Percentiles rank a stretch among this genome's conserved stretches.
phyloP scores from a whole-genome alignment of 2,113 vertebrate species.

The Rattus norvegicus region DNA sequence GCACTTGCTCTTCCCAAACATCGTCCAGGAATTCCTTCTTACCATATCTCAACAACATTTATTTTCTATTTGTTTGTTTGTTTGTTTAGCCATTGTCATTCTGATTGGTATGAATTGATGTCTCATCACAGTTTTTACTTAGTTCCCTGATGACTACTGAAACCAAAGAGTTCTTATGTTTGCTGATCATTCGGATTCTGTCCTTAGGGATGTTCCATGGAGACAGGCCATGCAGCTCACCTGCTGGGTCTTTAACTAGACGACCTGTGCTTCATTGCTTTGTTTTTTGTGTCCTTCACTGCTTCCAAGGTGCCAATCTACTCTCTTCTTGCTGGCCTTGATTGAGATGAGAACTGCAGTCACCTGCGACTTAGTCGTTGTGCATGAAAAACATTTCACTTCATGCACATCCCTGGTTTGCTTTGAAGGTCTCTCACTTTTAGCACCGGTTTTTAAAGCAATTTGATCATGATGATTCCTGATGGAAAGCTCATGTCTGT shows the following conservation, averaged over 20 bases:
- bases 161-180: neutral
- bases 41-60: neutral
- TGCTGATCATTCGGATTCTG: neutral
- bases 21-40: neutral
- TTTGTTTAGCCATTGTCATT: neutral
- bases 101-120: neutral
- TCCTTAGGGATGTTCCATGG: neutral
- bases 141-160: neutral
- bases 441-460: neutral
- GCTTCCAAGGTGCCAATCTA: neutral
- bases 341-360: neutral
- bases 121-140: neutral
- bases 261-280: neutral
- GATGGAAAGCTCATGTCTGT: neutral
- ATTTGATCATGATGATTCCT: neutral
- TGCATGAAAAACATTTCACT: neutral
- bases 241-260: neutral
- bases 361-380: neutral
- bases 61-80: neutral
- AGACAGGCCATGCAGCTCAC: neutral
- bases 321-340: neutral
- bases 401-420: neutral
- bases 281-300: neutral
- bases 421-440: slow-evolving; percentile 1
- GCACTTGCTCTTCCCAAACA: neutral